Conservation (phyloP, 64 coral and sea anemone species). For the Actinia equina region DNA sequence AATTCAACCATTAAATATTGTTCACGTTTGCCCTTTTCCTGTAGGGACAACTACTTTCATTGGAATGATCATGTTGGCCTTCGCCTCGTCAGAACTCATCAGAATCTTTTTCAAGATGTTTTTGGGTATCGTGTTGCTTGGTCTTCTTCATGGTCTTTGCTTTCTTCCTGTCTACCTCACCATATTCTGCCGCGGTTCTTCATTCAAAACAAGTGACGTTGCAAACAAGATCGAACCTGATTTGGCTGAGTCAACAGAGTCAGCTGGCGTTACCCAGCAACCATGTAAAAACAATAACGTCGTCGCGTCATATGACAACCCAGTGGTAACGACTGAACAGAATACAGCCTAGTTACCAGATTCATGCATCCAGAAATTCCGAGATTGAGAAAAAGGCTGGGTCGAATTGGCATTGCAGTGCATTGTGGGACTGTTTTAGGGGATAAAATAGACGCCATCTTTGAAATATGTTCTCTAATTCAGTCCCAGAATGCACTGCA, state of each 20-base stretch:
- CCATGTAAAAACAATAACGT: background rate
- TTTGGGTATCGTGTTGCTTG: conserved; percentile 53
- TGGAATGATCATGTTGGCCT: conserved; percentile 46
- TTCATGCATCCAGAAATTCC: too few species aligned
- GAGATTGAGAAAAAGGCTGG: too few species aligned
- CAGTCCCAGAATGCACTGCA: too few species aligned
- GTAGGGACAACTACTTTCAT: conserved; percentile 56
- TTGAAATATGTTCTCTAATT: too few species aligned
- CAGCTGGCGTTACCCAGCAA: background rate
- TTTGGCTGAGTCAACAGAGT: background rate
- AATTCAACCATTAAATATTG: too few species aligned
- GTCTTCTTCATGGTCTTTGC: conserved; percentile 55
- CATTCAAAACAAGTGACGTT: background rate
- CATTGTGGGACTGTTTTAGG: too few species aligned
- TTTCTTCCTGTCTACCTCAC: conserved; percentile 52
- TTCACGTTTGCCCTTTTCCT: background rate
- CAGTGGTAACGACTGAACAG: too few species aligned
- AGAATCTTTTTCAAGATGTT: conserved; percentile 66
- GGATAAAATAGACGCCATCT: too few species aligned
- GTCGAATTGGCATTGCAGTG: too few species aligned
- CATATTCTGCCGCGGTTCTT: conserved; percentile 20
- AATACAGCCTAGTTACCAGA: too few species aligned
- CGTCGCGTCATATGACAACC: background rate
- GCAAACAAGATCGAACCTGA: background rate
- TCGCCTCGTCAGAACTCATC: conserved; percentile 53